These are phyloP conservation scores for Ambastaia sidthimunki DNA, from an alignment of 2,797 vertebrate genomes.

Conservation along the genomic window DNA sequence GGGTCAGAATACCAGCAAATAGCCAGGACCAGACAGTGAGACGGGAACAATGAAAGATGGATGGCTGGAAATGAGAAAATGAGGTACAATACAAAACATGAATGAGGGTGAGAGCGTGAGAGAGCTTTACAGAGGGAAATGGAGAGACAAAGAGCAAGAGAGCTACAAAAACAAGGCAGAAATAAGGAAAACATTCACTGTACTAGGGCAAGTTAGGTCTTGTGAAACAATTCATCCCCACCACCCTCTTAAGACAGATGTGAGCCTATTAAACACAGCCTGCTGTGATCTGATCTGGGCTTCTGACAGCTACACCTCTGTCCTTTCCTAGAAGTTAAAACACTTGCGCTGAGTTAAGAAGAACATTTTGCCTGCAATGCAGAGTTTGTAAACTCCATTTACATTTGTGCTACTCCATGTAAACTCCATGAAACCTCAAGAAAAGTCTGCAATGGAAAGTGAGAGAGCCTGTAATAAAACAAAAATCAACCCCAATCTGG, in stretches of 20 bases:
- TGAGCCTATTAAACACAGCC: conserved; percentile 40
- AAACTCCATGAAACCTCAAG: not conserved
- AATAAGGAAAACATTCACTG: conserved; percentile 39
- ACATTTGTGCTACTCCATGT: not conserved
- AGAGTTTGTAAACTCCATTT: not conserved
- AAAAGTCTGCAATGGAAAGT: not conserved
- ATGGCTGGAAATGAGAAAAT: conserved; percentile 36
- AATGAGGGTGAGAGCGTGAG: conserved; percentile 16
- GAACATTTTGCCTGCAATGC: not conserved
- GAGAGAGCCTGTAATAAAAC: not conserved
- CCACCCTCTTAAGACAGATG: not conserved
- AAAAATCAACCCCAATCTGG: not conserved
- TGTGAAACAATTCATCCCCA: conserved; percentile 23
- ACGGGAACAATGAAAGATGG: conserved; percentile 40
- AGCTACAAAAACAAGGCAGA: conserved; percentile 13
- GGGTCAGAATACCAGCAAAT: conserved; percentile 3
- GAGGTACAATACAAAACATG: conserved; percentile 1
- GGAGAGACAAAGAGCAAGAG: not conserved
- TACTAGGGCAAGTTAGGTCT: conserved; percentile 26
- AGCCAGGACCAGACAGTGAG: not conserved
- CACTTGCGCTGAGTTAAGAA: not conserved
- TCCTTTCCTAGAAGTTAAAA: conserved; percentile 37
- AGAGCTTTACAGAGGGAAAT: not conserved
- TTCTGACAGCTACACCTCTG: conserved; percentile 31
- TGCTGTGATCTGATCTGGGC: conserved; percentile 34